Conservation (phyloP, 2,797 vertebrate genomes). For the Alosa sapidissima region DNA sequence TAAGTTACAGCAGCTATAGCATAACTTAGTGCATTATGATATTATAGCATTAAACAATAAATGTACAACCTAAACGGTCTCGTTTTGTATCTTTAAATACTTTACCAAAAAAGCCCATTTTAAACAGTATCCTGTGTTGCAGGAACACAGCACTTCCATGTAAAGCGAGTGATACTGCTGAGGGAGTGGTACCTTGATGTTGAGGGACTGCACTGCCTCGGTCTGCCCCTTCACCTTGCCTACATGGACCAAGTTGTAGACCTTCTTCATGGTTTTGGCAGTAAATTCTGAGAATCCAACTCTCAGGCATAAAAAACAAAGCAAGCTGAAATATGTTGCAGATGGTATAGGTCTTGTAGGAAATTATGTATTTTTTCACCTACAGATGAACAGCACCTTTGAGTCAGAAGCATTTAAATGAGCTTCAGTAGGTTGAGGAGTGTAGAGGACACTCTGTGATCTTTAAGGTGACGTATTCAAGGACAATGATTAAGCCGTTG, state of each 20-base stretch:
- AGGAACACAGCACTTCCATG: no score
- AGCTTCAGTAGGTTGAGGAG: neutral
- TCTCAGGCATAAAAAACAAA: neutral
- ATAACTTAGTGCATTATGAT: neutral
- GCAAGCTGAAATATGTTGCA: neutral
- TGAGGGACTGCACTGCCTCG: neutral
- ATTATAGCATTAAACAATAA: no score
- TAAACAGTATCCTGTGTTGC: no score
- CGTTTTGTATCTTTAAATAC: no score
- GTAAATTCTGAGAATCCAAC: neutral
- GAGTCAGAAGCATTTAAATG: neutral
- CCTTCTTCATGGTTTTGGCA: neutral
- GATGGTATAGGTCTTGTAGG: neutral
- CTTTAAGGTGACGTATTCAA: slow-evolving; percentile 2
- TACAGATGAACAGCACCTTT: neutral
- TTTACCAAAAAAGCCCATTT: no score
- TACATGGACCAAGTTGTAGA: neutral
- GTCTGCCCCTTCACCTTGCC: neutral
- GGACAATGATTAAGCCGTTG: slow-evolving; percentile 9
- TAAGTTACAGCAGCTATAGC: no score
- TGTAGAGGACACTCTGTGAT: neutral
- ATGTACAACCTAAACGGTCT: no score
- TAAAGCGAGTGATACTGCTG: no score
- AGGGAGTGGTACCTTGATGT: neutral
- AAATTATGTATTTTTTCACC: neutral